Conservation (phyloP, 2,888 invertebrate species). For the Polia nebulosa region DNA sequence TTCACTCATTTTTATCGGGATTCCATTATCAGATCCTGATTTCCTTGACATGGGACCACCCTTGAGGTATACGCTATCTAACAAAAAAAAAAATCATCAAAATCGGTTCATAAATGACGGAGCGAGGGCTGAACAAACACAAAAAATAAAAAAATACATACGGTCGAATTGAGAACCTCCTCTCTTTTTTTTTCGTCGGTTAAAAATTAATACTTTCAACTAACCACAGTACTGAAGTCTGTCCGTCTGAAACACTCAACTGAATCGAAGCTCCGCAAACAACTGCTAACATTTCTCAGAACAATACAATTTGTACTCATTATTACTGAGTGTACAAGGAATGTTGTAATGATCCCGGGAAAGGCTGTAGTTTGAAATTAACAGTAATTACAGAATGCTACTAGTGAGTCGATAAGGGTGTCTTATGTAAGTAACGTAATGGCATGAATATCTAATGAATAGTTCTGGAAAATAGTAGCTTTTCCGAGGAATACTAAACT, state of each 20-base stretch:
- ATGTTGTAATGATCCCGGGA: conserved; percentile 35
- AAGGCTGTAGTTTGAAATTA: conserved; percentile 31
- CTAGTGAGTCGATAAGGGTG: conserved; percentile 4
- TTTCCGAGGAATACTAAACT: not conserved
- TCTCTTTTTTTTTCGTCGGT: no score
- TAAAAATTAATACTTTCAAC: not conserved
- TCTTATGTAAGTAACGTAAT: conserved; percentile 4
- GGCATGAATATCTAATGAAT: not conserved
- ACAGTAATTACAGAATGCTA: conserved; percentile 39
- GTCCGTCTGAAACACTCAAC: not conserved
- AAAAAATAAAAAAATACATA: no score
- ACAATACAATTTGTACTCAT: conserved; percentile 34
- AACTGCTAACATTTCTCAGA: conserved; percentile 31
- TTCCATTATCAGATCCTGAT: no score
- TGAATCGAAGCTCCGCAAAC: not conserved
- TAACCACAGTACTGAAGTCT: not conserved
- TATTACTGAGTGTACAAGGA: conserved; percentile 31
- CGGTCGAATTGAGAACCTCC: no score
- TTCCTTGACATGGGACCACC: no score
- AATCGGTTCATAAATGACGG: no score
- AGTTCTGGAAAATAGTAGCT: conserved; percentile 16
- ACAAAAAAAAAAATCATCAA: no score
- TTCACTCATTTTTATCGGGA: no score
- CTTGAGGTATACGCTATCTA: no score
- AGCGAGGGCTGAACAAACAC: no score